phyloP scores from a whole-genome alignment of 2,888 invertebrate species.

The Melanophora roralis region DNA sequence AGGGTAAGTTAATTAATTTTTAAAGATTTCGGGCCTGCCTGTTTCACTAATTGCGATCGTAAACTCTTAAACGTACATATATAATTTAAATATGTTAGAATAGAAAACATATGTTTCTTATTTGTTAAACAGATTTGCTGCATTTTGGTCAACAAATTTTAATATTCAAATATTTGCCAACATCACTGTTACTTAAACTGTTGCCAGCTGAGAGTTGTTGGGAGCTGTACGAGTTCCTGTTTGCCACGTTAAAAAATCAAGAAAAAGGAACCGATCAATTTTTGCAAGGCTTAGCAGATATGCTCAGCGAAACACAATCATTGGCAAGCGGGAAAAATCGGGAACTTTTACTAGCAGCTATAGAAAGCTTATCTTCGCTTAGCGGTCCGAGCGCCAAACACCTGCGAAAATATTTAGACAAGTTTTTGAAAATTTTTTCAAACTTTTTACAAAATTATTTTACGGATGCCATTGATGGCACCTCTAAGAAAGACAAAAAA shows the following conservation, averaged over 20 bases:
- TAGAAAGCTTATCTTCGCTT: slow-evolving; percentile 68
- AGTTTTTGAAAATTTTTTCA: slow-evolving; percentile 62
- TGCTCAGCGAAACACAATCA: slow-evolving; percentile 55
- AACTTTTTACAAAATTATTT: slow-evolving; percentile 65
- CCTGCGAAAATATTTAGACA: slow-evolving; percentile 64
- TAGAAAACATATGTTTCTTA: neutral
- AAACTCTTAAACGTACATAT: too few relatives aligned
- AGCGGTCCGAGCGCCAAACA: slow-evolving; percentile 65
- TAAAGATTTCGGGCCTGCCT: too few relatives aligned
- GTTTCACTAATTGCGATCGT: too few relatives aligned
- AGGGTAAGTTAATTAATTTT: slow-evolving; percentile 62
- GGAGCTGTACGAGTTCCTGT: slow-evolving; percentile 72
- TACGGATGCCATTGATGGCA: slow-evolving; percentile 30
- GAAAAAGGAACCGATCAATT: slow-evolving; percentile 68
- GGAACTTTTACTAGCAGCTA: slow-evolving; percentile 68
- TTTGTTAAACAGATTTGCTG: slow-evolving; percentile 68
- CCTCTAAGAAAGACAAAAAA: slow-evolving; percentile 67
- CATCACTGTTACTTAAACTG: slow-evolving; percentile 66
- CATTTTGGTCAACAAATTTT: slow-evolving; percentile 72
- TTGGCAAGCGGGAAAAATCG: slow-evolving; percentile 63
- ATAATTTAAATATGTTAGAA: too few relatives aligned
- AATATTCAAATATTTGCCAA: slow-evolving; percentile 69
- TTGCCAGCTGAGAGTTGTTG: slow-evolving; percentile 66
- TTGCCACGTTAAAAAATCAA: slow-evolving; percentile 66
- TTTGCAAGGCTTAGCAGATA: slow-evolving; percentile 63